Evolutionary conservation across 2,888 invertebrate genomes (phyloP).

Genomic region (Tillus elongatus): DNA sequence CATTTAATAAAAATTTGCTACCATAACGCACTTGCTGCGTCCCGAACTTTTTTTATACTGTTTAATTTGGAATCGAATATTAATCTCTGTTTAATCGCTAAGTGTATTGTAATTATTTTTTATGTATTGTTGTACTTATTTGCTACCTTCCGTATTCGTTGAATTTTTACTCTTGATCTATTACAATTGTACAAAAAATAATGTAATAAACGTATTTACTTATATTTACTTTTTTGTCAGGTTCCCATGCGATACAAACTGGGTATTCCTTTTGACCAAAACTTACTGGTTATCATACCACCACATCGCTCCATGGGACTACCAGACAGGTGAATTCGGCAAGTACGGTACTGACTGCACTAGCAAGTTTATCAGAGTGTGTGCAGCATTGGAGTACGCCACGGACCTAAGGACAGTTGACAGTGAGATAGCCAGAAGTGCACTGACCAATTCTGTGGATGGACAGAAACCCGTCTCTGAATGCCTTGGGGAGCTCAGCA

Average conservation of each 20-base stretch:
- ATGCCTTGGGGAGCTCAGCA: conserved; percentile 47
- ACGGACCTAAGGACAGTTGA: conserved; percentile 56
- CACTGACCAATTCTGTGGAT: conserved; percentile 51
- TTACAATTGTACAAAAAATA: no score
- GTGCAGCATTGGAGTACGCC: conserved; percentile 59
- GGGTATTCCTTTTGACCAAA: conserved; percentile 64
- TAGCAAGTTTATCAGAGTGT: conserved; percentile 59
- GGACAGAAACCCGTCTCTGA: conserved; percentile 48
- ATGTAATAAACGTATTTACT: no score
- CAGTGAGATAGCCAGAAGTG: conserved; percentile 52
- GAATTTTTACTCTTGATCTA: no score
- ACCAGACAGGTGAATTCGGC: conserved; percentile 74
- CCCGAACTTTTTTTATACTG: no score
- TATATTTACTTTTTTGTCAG: no score
- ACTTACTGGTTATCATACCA: conserved; percentile 77
- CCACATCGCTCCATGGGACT: conserved; percentile 69
- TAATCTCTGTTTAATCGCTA: no score
- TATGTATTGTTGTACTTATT: no score
- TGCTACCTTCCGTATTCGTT: no score
- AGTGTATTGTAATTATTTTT: no score
- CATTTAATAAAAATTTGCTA: no score
- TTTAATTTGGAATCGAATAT: no score
- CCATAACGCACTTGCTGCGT: no score
- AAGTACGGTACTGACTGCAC: conserved; percentile 60
- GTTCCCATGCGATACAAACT: conserved; percentile 61